Evolutionary conservation across 2,888 invertebrate species (phyloP).

Genomic region (Acanthopleura granulata): DNA sequence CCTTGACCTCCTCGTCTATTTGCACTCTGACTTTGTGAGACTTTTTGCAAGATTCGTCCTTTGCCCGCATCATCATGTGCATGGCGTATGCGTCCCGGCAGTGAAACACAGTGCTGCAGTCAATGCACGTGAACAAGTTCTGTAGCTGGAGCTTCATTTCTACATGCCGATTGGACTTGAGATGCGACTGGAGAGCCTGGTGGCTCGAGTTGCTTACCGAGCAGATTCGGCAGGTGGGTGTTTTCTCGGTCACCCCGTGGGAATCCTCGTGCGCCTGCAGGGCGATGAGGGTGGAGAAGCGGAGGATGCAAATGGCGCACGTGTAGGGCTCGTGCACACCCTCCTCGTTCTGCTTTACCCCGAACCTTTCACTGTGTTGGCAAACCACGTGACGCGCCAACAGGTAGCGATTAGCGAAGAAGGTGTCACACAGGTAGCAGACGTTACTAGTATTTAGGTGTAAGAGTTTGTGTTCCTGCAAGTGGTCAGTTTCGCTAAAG

Average conservation of each 20-base stretch:
- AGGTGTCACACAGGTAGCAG: conserved; percentile 45
- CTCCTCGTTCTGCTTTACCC: conserved; percentile 26
- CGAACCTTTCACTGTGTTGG: conserved; percentile 29
- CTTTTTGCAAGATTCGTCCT: conserved; percentile 56
- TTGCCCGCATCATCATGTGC: conserved; percentile 69
- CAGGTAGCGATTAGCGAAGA: conserved; percentile 32
- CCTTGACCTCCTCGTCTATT: conserved; percentile 1
- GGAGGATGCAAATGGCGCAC: conserved; percentile 40
- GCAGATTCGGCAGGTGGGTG: conserved; percentile 39
- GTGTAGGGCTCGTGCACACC: conserved; percentile 28
- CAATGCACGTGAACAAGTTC: conserved; percentile 60
- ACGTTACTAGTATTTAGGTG: conserved; percentile 46
- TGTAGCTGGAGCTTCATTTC: conserved; percentile 39
- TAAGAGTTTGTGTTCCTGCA: conserved; percentile 42
- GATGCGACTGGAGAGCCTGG: conserved; percentile 36
- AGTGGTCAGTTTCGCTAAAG: conserved; percentile 28
- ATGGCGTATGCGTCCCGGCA: conserved; percentile 69
- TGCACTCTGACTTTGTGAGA: background rate
- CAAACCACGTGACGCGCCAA: conserved; percentile 39
- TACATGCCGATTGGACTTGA: conserved; percentile 36
- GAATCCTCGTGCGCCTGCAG: conserved; percentile 16
- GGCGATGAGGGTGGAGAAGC: conserved; percentile 34
- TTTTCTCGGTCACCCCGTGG: conserved; percentile 20
- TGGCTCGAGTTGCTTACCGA: conserved; percentile 28
- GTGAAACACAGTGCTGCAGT: conserved; percentile 63